Percentiles rank a stretch among this genome's conserved stretches.
These are phyloP conservation scores for Nomada ferruginata DNA, from an alignment of 2,888 invertebrate genomes.

Conservation along the genomic window DNA sequence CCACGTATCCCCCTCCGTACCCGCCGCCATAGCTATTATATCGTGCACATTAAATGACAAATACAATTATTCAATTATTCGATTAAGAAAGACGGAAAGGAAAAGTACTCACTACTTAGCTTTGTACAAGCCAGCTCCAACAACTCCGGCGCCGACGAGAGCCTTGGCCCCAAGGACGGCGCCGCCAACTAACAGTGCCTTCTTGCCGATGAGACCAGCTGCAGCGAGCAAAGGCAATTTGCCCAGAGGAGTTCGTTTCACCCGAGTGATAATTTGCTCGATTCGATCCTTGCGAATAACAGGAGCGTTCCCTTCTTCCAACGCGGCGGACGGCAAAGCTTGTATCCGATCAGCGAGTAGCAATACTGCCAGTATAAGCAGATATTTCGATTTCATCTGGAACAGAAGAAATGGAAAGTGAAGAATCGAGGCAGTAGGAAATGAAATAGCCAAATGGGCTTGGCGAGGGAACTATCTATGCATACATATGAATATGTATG, in stretches of 20 bases:
- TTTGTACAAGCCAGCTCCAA: conserved; percentile 70
- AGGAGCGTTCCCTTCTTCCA: not conserved
- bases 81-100: no score
- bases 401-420: not conserved
- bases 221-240: conserved; percentile 72
- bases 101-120: conserved; percentile 67
- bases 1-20: conserved; percentile 39
- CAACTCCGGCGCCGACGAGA: conserved; percentile 64
- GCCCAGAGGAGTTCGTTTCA: conserved; percentile 69
- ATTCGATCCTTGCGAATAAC: not conserved
- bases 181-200: conserved; percentile 69
- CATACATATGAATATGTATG: no score
- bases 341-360: not conserved
- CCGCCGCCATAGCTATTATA: conserved; percentile 13
- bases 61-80: no score
- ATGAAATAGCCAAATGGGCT: not conserved
- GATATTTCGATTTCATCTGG: conserved; percentile 27
- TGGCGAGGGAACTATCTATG: no score
- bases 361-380: not conserved
- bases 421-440: no score
- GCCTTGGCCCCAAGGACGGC: conserved; percentile 64
- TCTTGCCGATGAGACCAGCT: conserved; percentile 67
- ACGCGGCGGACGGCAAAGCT: not conserved
- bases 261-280: conserved; percentile 30
- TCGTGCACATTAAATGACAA: no score